These are phyloP conservation scores for Myodes glareolus DNA, from an alignment of 2,113 vertebrate genomes.

Conservation along the genomic window DNA sequence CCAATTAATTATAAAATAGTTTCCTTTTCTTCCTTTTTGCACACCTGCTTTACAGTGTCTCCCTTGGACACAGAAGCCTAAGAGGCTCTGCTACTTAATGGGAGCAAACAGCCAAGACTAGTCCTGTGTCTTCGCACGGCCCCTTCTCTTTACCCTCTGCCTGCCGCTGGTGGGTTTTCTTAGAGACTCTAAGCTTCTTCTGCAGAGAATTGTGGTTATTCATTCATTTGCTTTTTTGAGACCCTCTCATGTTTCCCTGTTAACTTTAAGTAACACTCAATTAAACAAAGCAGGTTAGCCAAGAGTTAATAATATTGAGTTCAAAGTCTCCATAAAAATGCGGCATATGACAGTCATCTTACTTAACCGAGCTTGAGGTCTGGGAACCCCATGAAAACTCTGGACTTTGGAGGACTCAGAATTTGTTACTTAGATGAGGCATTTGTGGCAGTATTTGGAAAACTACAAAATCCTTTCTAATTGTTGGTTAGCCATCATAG, in stretches of 20 bases:
- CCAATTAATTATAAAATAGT: conserved; percentile 23
- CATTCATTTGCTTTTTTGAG: conserved; percentile 45
- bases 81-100: not conserved
- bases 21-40: not conserved
- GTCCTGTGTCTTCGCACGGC: not conserved
- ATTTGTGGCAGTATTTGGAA: conserved; percentile 33
- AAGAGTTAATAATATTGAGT: not conserved
- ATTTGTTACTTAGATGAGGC: not conserved
- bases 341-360: conserved; percentile 9
- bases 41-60: not conserved
- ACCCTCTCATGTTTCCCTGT: not conserved
- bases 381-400: conserved; percentile 2
- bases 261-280: conserved; percentile 19
- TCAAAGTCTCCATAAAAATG: conserved; percentile 41
- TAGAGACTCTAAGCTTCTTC: conserved; percentile 1
- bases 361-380: not conserved
- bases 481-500: conserved; percentile 16
- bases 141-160: not conserved
- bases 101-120: not conserved
- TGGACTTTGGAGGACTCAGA: not conserved
- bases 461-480: not conserved
- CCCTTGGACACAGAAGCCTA: not conserved
- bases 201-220: not conserved
- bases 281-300: conserved; percentile 35
- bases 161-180: not conserved